Percentiles rank a stretch among this genome's conserved stretches.
Conservation (phyloP, 2,113 vertebrate genomes). For the Tyto alba region DNA sequence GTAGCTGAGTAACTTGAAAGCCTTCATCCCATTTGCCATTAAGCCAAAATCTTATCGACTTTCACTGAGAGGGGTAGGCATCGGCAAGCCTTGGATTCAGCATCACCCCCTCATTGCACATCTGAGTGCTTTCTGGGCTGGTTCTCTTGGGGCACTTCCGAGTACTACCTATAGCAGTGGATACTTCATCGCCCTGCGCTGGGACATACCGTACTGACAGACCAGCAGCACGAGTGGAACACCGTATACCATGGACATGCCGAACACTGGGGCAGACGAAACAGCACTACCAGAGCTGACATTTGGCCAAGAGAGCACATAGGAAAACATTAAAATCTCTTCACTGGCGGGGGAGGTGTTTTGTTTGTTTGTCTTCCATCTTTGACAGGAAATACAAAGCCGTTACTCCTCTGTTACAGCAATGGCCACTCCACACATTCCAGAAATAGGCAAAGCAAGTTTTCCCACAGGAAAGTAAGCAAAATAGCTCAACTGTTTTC, state of each 20-base stretch:
- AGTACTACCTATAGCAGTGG: background rate
- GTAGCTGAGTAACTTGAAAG: background rate
- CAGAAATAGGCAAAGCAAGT: background rate
- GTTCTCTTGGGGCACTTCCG: background rate
- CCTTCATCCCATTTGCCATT: background rate
- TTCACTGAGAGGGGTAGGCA: background rate
- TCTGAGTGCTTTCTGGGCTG: background rate
- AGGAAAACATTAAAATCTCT: background rate
- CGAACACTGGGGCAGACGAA: background rate
- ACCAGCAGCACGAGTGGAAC: background rate
- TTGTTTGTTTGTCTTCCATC: background rate
- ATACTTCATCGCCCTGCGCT: background rate
- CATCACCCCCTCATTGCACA: background rate
- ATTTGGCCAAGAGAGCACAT: background rate
- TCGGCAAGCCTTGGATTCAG: background rate
- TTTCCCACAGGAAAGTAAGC: background rate
- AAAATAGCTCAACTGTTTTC: background rate
- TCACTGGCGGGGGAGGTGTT: background rate
- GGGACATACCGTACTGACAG: background rate
- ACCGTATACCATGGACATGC: accelerated
- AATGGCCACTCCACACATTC: background rate
- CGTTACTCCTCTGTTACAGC: background rate
- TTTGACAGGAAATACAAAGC: background rate
- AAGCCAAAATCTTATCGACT: background rate
- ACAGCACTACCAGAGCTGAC: background rate